Evolutionary conservation across 2,888 invertebrate genomes (phyloP), one percentile per base, ranked within the genome.

Genomic region (Netelia virgata): DNA sequence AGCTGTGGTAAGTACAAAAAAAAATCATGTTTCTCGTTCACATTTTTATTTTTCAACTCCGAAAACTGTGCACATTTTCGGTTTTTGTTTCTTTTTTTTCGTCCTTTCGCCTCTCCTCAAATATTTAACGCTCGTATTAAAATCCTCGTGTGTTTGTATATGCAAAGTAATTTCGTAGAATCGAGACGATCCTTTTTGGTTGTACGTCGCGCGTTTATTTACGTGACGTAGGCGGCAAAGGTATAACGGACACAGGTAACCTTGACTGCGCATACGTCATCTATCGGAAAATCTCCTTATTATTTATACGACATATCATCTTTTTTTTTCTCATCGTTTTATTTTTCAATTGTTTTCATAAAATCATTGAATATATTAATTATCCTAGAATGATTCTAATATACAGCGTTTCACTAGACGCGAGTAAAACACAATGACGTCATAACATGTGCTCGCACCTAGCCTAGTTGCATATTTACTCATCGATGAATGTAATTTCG

Each of bases 1-100:
- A 47, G 90, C 91, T 85, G 90, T 88, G 88, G 92, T 92, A 86
- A 92, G 92, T 91, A 85, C 73, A 55, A 68, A 36, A 36, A 36
- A 36, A 36, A 36, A 8, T 36, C 36, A n/a, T n/a, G 36, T 64
- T 55, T 55, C 50, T 28, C 50, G 3, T 59, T 63, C 28, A 10
- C 16, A 10, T 64, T 20, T n/a, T 53, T 75, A 18, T 50, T 11
- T 50, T 55, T 66, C 81, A 36, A 36, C 36, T 0, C 5, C 36
- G 36, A 36, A 36, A 36, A 36, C 36, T 36, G 8, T 36, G 6
- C 36, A 36, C 36, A 36, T 36, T 36, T 36, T n/a, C n/a, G n/a
- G n/a, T n/a, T n/a, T n/a, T n/a, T n/a, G n/a, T n/a, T 3, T 28
- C 6, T 1, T 36, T 36, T 36, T 5, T 36, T 36, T 36, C 36